A percentile compares a stretch with the other conserved stretches of the same genome.
These are phyloP conservation scores for Gymnocypris eckloni DNA, from an alignment of 2,797 vertebrate genomes.

Conservation along the genomic window DNA sequence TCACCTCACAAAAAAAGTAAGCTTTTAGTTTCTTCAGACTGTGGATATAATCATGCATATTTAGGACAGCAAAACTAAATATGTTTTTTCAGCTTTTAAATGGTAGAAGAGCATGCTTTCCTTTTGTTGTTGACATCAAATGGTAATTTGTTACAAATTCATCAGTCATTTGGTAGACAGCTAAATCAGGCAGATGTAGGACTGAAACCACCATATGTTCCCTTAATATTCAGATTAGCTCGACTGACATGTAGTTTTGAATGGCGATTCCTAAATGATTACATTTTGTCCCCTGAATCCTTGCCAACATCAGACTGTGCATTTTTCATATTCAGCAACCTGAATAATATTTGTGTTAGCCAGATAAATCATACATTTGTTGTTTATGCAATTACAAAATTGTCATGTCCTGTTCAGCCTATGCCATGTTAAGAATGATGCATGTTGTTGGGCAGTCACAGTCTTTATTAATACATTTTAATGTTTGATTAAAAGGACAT, in stretches of 20 bases:
- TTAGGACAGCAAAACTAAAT: not conserved
- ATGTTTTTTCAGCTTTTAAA: not conserved
- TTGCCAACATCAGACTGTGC: constrained; percentile 2
- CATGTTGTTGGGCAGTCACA: not conserved
- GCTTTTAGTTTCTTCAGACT: not conserved
- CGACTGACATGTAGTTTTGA: not conserved
- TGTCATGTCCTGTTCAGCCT: not conserved
- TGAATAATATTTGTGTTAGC: constrained; percentile 10
- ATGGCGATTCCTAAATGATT: not conserved
- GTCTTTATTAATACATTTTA: not conserved
- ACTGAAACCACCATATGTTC: not conserved
- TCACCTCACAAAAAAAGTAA: not conserved
- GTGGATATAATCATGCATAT: not conserved
- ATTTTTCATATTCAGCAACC: constrained; percentile 13
- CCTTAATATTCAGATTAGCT: not conserved
- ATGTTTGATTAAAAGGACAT: not conserved
- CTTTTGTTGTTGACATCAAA: not conserved
- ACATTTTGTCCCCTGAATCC: not conserved
- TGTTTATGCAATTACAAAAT: constrained; percentile 9
- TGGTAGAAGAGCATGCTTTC: not conserved
- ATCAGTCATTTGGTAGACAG: constrained; percentile 7
- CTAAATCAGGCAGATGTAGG: not conserved
- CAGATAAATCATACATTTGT: not conserved
- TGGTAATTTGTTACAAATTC: not conserved
- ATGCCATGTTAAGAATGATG: not conserved